Base-by-base conservation (phyloP, 35 echinoderm and acorn worm species). In the Acanthaster planci region DNA sequence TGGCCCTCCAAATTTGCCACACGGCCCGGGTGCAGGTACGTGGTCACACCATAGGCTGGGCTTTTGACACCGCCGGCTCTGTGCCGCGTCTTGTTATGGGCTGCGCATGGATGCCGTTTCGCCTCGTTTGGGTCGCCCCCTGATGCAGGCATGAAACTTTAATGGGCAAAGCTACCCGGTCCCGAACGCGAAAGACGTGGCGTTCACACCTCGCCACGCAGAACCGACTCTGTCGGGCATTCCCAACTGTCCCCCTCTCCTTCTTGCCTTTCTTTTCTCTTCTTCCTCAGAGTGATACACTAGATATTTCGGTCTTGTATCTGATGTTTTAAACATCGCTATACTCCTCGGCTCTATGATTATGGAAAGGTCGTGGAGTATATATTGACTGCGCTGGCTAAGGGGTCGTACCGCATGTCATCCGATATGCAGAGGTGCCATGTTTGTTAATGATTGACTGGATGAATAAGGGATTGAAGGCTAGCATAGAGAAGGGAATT, bases 241-340 rank as follows among this genome's bases (percentile, higher is more conserved):
- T 47, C 42, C 42, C 12, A 47, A 47, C 42, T 12, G 42, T 47
- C 42, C 42, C 12, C 42, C 42, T 47, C 42, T 47, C 42, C 42
- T 12, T 12, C 42, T 12, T 12, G 4, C 42, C 42, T 47, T 47
- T 47, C 42, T 47, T 12, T 47, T 47, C 42, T 47, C 42, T 47
- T 47, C 42, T 6, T 47, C 12, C 42, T 12, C 42, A 47, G 42
- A 47, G 4, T 47, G 42, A 47, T 47, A 47, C 12, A 47, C 42
- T 47, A 4, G 12, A 47, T 47, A 47, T 47, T 47, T 47, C 42
- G 42, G 42, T 47, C 42, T 47, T 47, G 34, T 72, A 72, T 72
- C 64, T 72, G 64, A 72, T 72, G 64, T 72, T 72, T 72, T 72
- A 72, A 27, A 72, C 64, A 72, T 72, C 23, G 30, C 2, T 72